These are phyloP conservation scores for Rhinoptilus africanus DNA, from an alignment of 2,113 vertebrate species.

Conservation along the genomic window DNA sequence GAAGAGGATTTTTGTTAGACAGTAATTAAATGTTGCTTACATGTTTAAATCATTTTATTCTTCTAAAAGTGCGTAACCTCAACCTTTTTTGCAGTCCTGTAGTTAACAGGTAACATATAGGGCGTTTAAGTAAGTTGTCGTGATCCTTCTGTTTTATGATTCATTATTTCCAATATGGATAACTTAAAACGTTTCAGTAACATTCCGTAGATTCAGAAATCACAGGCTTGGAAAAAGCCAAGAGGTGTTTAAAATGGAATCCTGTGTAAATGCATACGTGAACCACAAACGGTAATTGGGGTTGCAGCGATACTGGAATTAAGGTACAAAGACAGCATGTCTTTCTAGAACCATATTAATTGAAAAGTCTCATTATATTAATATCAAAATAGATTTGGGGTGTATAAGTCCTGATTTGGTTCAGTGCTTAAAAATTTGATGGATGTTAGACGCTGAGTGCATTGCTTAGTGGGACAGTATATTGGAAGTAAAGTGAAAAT, in stretches of 20 bases:
- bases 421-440: not conserved
- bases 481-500: not conserved
- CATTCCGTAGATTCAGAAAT: not conserved
- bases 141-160: not conserved
- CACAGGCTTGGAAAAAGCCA: not conserved
- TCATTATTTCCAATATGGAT: not conserved
- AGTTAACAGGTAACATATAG: not conserved
- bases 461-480: not conserved
- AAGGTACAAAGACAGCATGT: not conserved
- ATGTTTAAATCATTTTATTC: not conserved
- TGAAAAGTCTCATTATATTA: not conserved
- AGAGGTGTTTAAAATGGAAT: not conserved
- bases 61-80: not conserved
- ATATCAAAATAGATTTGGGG: not conserved
- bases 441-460: not conserved
- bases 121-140: accelerated
- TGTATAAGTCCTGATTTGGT: not conserved
- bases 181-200: not conserved
- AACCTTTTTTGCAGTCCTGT: accelerated
- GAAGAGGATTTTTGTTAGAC: accelerated
- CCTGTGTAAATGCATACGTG: accelerated
- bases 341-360: not conserved
- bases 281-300: not conserved
- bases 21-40: not conserved
- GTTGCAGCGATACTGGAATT: not conserved